Percentiles rank a stretch among this genome's conserved stretches.
Evolutionary conservation across 2,113 vertebrate species (phyloP).

Genomic region (Chionomys nivalis): DNA sequence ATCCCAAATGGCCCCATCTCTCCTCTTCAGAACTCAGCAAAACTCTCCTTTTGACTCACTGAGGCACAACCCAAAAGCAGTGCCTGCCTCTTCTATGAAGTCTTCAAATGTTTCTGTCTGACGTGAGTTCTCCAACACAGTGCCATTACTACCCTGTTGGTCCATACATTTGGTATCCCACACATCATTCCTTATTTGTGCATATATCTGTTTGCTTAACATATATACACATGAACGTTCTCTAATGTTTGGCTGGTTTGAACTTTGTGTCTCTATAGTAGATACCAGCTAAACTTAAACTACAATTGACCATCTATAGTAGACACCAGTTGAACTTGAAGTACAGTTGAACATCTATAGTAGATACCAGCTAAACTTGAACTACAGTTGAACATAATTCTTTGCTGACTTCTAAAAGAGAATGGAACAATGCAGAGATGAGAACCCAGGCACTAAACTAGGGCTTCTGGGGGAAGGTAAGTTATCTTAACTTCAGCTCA

Average conservation of each 20-base stretch:
- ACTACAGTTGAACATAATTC: neutral
- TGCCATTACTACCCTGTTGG: neutral
- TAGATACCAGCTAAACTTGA: neutral
- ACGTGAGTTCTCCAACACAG: neutral
- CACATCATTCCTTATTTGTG: no score
- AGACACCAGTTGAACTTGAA: neutral
- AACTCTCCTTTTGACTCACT: neutral
- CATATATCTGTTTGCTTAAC: neutral
- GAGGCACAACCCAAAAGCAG: neutral
- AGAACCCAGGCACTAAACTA: neutral
- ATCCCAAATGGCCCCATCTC: no score
- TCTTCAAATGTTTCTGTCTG: neutral
- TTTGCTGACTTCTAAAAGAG: neutral
- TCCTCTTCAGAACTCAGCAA: neutral
- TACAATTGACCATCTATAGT: neutral
- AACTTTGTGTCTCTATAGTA: neutral
- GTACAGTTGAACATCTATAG: no score
- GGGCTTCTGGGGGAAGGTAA: neutral
- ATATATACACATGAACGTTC: neutral
- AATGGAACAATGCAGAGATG: neutral
- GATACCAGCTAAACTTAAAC: neutral
- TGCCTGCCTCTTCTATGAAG: neutral
- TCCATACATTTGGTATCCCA: neutral
- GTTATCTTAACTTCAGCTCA: conserved; percentile 1
- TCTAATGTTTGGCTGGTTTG: neutral